Percentiles rank a stretch among this genome's conserved stretches.
phyloP scores from a whole-genome alignment of 2,113 vertebrate genomes.

The Anguilla rostrata region DNA sequence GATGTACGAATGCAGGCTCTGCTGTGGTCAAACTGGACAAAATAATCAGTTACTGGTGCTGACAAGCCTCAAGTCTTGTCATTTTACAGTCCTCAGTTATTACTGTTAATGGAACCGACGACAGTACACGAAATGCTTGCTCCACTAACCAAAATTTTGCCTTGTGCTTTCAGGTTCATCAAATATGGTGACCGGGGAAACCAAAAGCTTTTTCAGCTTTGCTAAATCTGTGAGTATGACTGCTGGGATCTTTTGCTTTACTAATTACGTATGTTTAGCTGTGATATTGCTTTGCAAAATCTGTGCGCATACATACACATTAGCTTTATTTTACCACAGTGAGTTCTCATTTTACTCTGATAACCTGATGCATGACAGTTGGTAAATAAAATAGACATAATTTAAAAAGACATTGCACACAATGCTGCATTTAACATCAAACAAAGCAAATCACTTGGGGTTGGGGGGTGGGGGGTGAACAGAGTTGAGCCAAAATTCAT shows the following conservation, averaged over 20 bases:
- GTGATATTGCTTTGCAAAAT: too few species aligned
- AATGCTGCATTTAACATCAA: background rate
- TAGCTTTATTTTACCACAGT: too few species aligned
- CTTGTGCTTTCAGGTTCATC: conserved; percentile 85
- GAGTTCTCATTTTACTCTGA: too few species aligned
- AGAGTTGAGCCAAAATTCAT: too few species aligned
- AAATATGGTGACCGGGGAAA: conserved; percentile 98
- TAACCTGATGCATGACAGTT: too few species aligned
- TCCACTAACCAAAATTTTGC: conserved; percentile 8
- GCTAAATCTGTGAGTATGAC: conserved; percentile 93
- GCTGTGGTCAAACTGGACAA: conserved; percentile 23
- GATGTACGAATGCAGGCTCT: conserved; percentile 25
- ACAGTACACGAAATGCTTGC: background rate
- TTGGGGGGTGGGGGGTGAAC: too few species aligned
- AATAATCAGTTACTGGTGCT: conserved; percentile 38
- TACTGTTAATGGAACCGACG: conserved; percentile 9
- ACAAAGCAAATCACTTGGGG: too few species aligned
- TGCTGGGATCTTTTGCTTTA: background rate
- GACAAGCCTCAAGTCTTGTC: conserved; percentile 14
- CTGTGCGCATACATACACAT: too few species aligned
- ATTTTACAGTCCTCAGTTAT: background rate
- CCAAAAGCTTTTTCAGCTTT: conserved; percentile 99
- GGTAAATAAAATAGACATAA: too few species aligned
- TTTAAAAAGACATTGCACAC: too few species aligned
- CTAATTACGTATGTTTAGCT: background rate